phyloP scores from a whole-genome alignment of 2,113 vertebrate genomes.

The Fulica atra region DNA sequence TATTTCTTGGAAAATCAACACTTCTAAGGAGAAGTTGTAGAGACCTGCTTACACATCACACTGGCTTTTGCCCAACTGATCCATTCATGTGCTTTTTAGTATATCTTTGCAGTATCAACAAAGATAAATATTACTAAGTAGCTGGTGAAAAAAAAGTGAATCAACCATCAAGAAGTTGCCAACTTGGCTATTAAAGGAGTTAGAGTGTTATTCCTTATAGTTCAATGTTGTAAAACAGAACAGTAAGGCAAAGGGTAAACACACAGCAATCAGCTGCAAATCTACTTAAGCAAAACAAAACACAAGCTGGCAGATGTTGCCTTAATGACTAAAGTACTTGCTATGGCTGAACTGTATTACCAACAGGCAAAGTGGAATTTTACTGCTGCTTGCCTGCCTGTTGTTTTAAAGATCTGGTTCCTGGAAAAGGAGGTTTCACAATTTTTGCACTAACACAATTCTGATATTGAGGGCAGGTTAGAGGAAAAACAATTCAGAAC shows the following conservation, averaged over 20 bases:
- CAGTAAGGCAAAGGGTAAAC: conserved; percentile 45
- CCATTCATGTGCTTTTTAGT: not conserved
- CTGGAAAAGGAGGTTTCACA: not conserved
- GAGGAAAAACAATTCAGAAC: not conserved
- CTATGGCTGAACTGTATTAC: conserved; percentile 22
- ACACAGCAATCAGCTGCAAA: conserved; percentile 48
- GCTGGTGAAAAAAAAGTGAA: not conserved
- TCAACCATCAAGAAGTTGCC: not conserved
- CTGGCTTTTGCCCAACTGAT: not conserved
- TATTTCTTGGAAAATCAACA: not conserved
- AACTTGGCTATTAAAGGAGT: not conserved
- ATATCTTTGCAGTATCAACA: not conserved
- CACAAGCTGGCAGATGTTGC: conserved; percentile 51
- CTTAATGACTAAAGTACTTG: conserved; percentile 34
- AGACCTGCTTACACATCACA: not conserved
- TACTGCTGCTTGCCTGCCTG: not conserved
- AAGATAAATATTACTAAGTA: not conserved
- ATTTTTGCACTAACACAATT: not conserved
- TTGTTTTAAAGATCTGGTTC: not conserved
- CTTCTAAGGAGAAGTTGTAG: not conserved
- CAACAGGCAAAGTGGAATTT: conserved; percentile 5
- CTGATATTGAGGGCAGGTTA: not conserved
- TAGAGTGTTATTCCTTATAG: not conserved
- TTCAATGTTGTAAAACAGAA: conserved; percentile 8
- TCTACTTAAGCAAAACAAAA: conserved; percentile 60